Evolutionary conservation across 2,797 vertebrate genomes (phyloP).

Genomic region (Halcyon smyrnensis): DNA sequence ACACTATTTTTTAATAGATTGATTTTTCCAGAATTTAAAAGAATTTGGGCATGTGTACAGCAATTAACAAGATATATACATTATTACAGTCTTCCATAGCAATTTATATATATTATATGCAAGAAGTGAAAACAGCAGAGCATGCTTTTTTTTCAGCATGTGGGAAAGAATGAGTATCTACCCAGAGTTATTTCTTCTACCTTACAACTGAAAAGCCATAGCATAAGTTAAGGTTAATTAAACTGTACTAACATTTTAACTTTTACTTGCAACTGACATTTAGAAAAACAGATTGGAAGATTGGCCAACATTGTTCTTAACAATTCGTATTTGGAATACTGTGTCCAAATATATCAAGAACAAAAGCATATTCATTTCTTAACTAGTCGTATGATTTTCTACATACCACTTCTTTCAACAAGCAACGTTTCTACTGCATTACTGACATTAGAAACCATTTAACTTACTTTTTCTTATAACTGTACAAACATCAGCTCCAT

Average conservation of each 20-base stretch:
- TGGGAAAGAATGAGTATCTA: not conserved
- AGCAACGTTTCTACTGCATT: constrained; percentile 15
- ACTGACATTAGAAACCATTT: not conserved
- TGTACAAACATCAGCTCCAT: constrained; percentile 33
- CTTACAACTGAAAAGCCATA: not conserved
- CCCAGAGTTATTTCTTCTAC: not conserved
- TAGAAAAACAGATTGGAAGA: not conserved
- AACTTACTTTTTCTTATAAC: not conserved
- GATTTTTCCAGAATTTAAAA: not conserved
- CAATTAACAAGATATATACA: not conserved
- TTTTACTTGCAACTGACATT: not conserved
- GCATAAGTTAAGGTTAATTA: not conserved
- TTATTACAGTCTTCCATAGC: not conserved
- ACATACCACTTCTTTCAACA: constrained; percentile 14
- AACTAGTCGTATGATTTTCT: not conserved
- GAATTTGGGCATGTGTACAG: not conserved
- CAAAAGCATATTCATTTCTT: not conserved
- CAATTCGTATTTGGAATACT: not conserved
- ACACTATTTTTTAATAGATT: not conserved
- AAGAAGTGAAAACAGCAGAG: not conserved
- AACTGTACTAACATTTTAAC: not conserved
- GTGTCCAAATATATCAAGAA: not conserved
- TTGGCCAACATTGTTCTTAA: not conserved
- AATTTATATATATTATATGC: not conserved
- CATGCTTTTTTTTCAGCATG: not conserved